These are phyloP conservation scores for Enteromius paludinosus DNA, from an alignment of 2,797 vertebrate genomes.

Conservation along the genomic window DNA sequence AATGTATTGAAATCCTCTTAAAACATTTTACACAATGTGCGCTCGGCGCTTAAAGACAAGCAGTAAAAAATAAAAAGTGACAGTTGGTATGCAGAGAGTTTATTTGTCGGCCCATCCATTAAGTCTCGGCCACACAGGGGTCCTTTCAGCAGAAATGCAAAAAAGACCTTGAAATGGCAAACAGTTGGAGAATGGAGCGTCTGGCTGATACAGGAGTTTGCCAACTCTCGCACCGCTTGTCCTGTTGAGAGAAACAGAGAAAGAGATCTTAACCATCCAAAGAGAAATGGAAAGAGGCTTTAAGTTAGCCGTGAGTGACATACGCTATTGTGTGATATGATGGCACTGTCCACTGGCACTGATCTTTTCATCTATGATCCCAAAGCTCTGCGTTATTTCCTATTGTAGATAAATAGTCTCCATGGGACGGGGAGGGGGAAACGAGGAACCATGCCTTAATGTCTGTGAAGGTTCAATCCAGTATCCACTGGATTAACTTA, in stretches of 20 bases:
- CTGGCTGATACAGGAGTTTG: slow-evolving; percentile 10
- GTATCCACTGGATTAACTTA: slow-evolving; percentile 58
- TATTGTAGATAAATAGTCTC: slow-evolving; percentile 53
- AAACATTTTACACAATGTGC: slow-evolving; percentile 13
- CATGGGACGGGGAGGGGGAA: slow-evolving; percentile 30
- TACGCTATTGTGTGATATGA: slow-evolving; percentile 54
- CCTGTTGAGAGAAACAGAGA: slow-evolving; percentile 49
- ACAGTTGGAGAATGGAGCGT: slow-evolving; percentile 47
- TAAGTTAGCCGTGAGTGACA: slow-evolving; percentile 57
- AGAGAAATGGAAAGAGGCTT: slow-evolving; percentile 49
- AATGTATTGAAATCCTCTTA: slow-evolving; percentile 37
- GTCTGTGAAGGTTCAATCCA: slow-evolving; percentile 47
- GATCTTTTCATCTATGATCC: slow-evolving; percentile 56
- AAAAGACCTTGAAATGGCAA: slow-evolving; percentile 50
- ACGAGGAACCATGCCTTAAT: slow-evolving; percentile 42
- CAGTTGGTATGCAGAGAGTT: slow-evolving; percentile 35
- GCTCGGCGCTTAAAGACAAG: slow-evolving; percentile 13
- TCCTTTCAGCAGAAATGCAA: slow-evolving; percentile 37
- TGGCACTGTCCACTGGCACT: slow-evolving; percentile 50
- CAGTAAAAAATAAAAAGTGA: slow-evolving; percentile 27
- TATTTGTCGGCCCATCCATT: slow-evolving; percentile 38
- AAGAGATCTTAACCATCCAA: slow-evolving; percentile 53
- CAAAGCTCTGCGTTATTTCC: slow-evolving; percentile 44
- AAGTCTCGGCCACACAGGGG: slow-evolving; percentile 30
- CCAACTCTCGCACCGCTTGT: slow-evolving; percentile 16